Evolutionary conservation across 2,797 vertebrate species (phyloP), one percentile per base, ranked within the genome.

Genomic region (Crenichthys baileyi): DNA sequence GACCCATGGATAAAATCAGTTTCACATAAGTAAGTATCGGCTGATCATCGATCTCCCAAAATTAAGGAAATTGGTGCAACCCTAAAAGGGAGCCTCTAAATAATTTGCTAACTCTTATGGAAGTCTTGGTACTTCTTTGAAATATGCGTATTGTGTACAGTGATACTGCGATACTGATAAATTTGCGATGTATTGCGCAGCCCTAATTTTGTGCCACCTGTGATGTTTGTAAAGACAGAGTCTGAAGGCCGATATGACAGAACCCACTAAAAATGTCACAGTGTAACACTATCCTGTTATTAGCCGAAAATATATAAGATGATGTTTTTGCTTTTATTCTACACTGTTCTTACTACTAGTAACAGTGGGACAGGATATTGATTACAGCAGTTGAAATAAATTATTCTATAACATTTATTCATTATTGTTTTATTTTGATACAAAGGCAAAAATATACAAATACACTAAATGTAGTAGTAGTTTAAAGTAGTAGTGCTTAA

Each of bases 231-330:
- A 72, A 77, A 84, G 67, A 79, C 53, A 79, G 76, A 67, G 48
- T 36, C 60, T 22, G 80, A 79, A 79, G 85, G 79, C 79, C 84
- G 88, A 85, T n/a, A 48, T 53, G 36, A 68, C 20, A 82, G 56
- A 67, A 13, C 8, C 46, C 11, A 48, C 11, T 0, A 9, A 48
- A 48, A 48, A 48, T 48, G 13, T 48, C 46, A 48, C 46, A 1
- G 8, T 8, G 11, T 13, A 48, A 48, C 13, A 13, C 46, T 13
- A 48, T 48, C 46, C 13, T 48, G 13, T 7, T 31, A 31, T 13
- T 48, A 48, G 8, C 48, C 16, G 48, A 50, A 13, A 50, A 22
- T 46, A 8, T 24, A 63, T 36, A 41, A 39, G 63, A 41, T 3
- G 2, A 7, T 61, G 26, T 29, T 31, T 29, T 41, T 67, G 8